These are phyloP conservation scores for Ochotona curzoniae DNA, from an alignment of 2,113 vertebrate species.

Conservation along the genomic window DNA sequence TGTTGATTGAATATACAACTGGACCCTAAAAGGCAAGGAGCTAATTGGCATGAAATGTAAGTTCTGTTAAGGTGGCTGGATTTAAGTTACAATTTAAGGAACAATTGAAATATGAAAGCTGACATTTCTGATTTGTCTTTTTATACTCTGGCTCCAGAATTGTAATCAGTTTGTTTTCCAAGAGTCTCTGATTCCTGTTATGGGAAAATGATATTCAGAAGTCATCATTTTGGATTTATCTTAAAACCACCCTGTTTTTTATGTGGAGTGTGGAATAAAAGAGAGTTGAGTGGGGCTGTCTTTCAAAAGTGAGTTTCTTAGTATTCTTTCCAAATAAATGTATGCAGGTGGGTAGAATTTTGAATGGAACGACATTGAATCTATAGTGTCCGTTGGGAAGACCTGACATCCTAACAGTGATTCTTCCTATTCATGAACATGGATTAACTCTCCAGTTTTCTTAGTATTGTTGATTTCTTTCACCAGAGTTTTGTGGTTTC, in stretches of 20 bases:
- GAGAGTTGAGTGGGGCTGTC: no score
- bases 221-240: neutral
- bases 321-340: neutral
- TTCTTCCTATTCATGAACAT: neutral
- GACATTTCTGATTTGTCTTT: neutral
- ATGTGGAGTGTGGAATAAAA: neutral
- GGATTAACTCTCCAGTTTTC: neutral
- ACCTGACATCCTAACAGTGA: neutral
- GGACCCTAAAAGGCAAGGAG: neutral
- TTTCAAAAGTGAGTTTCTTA: neutral
- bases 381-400: neutral
- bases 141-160: neutral
- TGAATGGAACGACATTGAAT: neutral
- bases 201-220: neutral
- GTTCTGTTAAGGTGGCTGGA: neutral
- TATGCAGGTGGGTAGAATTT: neutral
- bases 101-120: conserved; percentile 7
- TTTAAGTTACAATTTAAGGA: conserved; percentile 25
- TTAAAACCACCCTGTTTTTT: neutral
- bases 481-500: neutral
- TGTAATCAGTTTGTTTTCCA: conserved; percentile 11
- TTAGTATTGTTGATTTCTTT: neutral
- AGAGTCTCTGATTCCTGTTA: neutral
- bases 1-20: neutral
- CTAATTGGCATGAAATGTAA: neutral